Evolutionary conservation across 1,140 invertebrate species (phyloP).

Genomic region (Asobara japonica): DNA sequence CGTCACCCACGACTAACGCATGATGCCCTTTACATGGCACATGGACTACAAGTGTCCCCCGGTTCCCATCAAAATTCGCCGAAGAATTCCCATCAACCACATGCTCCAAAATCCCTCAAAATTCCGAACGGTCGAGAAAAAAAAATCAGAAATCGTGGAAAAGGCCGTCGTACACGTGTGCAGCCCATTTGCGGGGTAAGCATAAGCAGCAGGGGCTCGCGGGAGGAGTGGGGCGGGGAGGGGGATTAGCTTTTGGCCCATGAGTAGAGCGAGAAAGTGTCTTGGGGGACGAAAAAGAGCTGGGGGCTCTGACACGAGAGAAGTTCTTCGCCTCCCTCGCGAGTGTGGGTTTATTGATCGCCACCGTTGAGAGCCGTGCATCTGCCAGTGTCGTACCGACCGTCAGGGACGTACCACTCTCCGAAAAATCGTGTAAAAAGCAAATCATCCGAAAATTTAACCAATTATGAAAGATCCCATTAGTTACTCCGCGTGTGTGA

Average conservation of each 20-base stretch:
- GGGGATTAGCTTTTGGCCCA: neutral
- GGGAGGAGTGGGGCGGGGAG: neutral
- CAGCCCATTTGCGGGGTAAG: neutral
- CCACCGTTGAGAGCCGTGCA: conserved; percentile 33
- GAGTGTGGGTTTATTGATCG: conserved; percentile 38
- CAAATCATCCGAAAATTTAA: neutral
- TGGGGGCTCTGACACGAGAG: conserved; percentile 9
- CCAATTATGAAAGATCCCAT: no score
- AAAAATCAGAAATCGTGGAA: neutral
- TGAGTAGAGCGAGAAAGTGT: neutral
- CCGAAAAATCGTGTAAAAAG: neutral
- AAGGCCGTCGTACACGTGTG: neutral
- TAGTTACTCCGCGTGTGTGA: no score
- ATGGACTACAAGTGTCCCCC: no score
- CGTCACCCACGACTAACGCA: no score
- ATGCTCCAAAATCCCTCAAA: neutral
- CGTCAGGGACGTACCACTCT: conserved; percentile 30
- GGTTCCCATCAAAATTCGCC: neutral
- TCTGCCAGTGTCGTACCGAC: conserved; percentile 34
- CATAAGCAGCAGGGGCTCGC: neutral
- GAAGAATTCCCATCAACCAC: neutral
- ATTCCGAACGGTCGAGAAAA: neutral
- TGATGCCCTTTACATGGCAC: no score
- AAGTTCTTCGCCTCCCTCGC: conserved; percentile 22
- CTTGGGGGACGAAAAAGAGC: conserved; percentile 5